Conservation (phyloP, 2,888 invertebrate species). For the Reticulitermes lucifugus region DNA sequence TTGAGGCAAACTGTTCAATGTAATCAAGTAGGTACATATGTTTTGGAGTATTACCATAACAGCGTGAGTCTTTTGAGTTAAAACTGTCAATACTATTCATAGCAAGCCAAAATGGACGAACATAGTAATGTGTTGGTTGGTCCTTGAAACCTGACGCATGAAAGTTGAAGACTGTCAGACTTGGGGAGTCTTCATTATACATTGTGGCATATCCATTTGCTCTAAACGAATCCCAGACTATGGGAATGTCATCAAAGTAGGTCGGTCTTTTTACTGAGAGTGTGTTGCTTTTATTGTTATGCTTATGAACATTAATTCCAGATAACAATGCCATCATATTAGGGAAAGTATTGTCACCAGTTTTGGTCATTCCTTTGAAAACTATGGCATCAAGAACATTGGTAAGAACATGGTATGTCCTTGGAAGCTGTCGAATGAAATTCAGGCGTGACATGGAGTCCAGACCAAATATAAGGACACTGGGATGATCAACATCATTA, state of each 20-base stretch:
- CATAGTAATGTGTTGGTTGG: constrained; percentile 63
- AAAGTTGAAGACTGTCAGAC: constrained; percentile 63
- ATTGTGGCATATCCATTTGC: constrained; percentile 61
- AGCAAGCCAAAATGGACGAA: constrained; percentile 62
- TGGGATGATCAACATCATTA: constrained; percentile 53
- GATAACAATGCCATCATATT: constrained; percentile 65
- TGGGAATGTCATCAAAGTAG: constrained; percentile 59
- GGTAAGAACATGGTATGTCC: constrained; percentile 58
- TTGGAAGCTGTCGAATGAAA: constrained; percentile 61
- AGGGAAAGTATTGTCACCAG: constrained; percentile 68
- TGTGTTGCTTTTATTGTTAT: constrained; percentile 60
- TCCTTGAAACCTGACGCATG: constrained; percentile 61
- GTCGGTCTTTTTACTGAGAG: neutral
- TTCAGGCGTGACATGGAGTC: constrained; percentile 63
- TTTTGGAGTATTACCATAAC: constrained; percentile 58
- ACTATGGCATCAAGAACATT: constrained; percentile 59
- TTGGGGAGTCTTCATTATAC: constrained; percentile 63
- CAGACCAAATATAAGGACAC: constrained; percentile 62
- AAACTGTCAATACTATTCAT: constrained; percentile 58
- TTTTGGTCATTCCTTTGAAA: constrained; percentile 63
- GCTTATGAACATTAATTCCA: constrained; percentile 57
- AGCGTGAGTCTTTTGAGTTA: constrained; percentile 56
- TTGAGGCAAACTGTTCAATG: constrained; percentile 57
- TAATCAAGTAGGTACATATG: constrained; percentile 60
- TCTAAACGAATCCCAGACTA: constrained; percentile 63